Conservation (phyloP, 2,888 invertebrate species). For the Hemicrepidius hirtus region DNA sequence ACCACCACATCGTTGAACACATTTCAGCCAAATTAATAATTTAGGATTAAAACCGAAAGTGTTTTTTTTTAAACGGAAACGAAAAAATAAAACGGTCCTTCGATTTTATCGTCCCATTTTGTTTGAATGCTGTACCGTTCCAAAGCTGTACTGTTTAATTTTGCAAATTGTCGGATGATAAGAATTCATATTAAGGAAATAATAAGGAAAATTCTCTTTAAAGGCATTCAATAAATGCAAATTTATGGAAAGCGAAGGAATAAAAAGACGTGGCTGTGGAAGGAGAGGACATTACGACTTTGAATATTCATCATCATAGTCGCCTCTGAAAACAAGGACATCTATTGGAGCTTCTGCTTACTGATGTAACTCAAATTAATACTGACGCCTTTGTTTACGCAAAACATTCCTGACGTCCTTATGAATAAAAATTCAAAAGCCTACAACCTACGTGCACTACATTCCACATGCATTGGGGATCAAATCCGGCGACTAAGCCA, state of each 20-base stretch:
- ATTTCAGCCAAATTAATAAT: constrained; percentile 45
- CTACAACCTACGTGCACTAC: no score
- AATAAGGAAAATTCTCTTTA: constrained; percentile 44
- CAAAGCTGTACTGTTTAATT: constrained; percentile 40
- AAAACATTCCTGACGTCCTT: constrained; percentile 2
- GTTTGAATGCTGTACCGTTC: constrained; percentile 23
- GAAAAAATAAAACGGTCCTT: constrained; percentile 37
- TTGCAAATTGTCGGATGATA: constrained; percentile 34
- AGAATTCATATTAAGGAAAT: constrained; percentile 45
- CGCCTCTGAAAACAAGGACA: constrained; percentile 53
- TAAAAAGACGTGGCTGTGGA: constrained; percentile 39
- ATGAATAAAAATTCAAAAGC: constrained; percentile 8
- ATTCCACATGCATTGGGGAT: no score
- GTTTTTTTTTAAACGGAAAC: constrained; percentile 22
- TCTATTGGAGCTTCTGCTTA: constrained; percentile 43
- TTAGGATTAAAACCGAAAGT: constrained; percentile 9
- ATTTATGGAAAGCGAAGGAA: constrained; percentile 50
- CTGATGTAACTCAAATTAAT: constrained; percentile 33
- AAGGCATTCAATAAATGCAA: constrained; percentile 49
- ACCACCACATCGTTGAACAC: constrained; percentile 48
- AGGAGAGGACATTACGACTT: constrained; percentile 41
- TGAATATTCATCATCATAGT: constrained; percentile 55
- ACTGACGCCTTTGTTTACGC: constrained; percentile 29
- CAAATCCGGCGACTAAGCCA: no score
- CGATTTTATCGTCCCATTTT: constrained; percentile 44